Percentiles rank a stretch among this genome's conserved stretches.
Conservation (phyloP, 1,140 invertebrate species). For the Drosophila nikananu region DNA sequence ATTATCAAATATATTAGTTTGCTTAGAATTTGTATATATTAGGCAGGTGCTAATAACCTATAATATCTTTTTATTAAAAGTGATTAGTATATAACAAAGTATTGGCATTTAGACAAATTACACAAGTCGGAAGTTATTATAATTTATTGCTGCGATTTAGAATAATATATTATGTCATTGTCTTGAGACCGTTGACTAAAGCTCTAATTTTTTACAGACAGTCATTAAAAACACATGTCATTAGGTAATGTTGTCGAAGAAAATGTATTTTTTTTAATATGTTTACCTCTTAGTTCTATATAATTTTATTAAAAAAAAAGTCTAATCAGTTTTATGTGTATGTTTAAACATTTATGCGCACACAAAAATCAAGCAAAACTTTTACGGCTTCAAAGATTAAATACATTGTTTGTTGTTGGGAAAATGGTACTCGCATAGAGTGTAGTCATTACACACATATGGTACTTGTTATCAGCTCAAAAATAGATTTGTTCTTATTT, state of each 20-base stretch:
- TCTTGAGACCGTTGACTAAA: neutral
- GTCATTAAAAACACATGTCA: neutral
- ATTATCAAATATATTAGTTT: neutral
- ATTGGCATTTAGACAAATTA: neutral
- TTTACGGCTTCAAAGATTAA: neutral
- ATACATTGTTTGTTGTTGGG: neutral
- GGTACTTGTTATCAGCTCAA: neutral
- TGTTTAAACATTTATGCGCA: neutral
- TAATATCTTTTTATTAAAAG: neutral
- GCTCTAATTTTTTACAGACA: neutral
- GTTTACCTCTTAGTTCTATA: neutral
- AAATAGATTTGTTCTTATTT: conserved; percentile 15
- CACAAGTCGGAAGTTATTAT: neutral
- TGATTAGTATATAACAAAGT: neutral
- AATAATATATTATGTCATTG: conserved; percentile 1
- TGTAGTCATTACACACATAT: conserved; percentile 11
- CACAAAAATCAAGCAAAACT: no score
- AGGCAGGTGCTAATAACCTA: neutral
- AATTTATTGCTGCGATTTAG: neutral
- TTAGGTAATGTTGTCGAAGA: neutral
- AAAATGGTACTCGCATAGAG: neutral
- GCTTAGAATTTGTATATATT: neutral
- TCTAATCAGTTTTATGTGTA: neutral
- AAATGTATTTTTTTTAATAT: neutral
- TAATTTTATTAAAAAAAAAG: neutral